Evolutionary conservation across 2,888 invertebrate genomes (phyloP).

Genomic region (Cylindroiulus punctatus): DNA sequence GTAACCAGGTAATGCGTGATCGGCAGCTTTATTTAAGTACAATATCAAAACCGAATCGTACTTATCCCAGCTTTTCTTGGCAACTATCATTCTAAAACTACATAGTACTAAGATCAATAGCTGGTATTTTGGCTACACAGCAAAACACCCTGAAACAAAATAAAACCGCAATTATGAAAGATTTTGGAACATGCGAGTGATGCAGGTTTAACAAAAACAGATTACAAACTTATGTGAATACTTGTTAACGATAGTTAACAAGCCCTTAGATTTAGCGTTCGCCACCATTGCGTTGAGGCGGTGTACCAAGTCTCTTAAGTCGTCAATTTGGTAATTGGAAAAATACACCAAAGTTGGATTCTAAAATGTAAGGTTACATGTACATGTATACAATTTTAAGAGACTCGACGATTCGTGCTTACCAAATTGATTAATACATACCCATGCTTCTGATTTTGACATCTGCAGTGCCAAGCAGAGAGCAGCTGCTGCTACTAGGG

Average conservation of each 20-base stretch:
- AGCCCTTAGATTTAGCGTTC: slow-evolving; percentile 79
- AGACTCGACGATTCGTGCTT: slow-evolving; percentile 21
- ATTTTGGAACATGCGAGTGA: neutral
- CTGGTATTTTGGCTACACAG: slow-evolving; percentile 54
- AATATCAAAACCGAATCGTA: neutral
- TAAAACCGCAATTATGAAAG: neutral
- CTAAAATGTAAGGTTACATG: slow-evolving; percentile 60
- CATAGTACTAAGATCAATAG: slow-evolving; percentile 34
- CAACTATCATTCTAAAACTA: neutral
- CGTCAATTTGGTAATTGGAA: slow-evolving; percentile 77
- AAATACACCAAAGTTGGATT: slow-evolving; percentile 65
- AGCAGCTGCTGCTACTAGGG: slow-evolving; percentile 88
- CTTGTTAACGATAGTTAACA: slow-evolving; percentile 89
- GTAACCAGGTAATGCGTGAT: neutral
- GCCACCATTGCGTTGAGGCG: slow-evolving; percentile 81
- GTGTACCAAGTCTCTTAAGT: slow-evolving; percentile 78
- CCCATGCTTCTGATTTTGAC: slow-evolving; percentile 74
- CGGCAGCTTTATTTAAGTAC: slow-evolving; percentile 16
- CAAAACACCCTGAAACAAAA: slow-evolving; percentile 53
- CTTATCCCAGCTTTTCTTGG: neutral
- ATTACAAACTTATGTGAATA: slow-evolving; percentile 84
- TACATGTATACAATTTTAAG: slow-evolving; percentile 35
- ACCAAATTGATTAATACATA: slow-evolving; percentile 67
- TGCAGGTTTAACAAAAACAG: neutral
- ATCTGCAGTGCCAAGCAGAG: slow-evolving; percentile 88